Evolutionary conservation across 2,113 vertebrate genomes (phyloP).

Genomic region (Heloderma charlesbogerti): DNA sequence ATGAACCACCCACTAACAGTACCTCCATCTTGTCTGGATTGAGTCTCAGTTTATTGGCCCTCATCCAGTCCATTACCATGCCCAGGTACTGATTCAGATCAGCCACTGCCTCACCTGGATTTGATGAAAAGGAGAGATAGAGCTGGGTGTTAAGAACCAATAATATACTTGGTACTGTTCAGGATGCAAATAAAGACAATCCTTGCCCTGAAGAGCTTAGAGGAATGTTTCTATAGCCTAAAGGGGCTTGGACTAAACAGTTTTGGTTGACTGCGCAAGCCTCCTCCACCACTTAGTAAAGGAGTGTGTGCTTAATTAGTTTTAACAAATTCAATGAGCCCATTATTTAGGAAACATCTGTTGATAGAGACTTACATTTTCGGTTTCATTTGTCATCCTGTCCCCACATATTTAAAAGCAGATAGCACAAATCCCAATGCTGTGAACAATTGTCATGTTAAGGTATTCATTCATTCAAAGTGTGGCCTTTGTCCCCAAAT

Average conservation of each 20-base stretch:
- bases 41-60: too few relatives aligned
- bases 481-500: too few relatives aligned
- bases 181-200: constrained; percentile 44
- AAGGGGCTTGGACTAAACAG: constrained; percentile 11
- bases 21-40: too few relatives aligned
- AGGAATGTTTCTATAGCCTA: constrained; percentile 25
- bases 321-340: constrained; percentile 28
- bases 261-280: constrained; percentile 41
- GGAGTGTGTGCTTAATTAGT: constrained; percentile 29
- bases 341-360: constrained; percentile 24
- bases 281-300: constrained; percentile 20
- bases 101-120: too few relatives aligned
- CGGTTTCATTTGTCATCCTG: background rate
- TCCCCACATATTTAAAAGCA: background rate
- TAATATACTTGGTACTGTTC: constrained; percentile 13
- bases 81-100: too few relatives aligned
- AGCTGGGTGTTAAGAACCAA: background rate
- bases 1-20: too few relatives aligned
- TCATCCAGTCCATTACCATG: too few relatives aligned
- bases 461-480: too few relatives aligned
- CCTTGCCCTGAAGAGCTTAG: constrained; percentile 21
- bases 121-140: too few relatives aligned
- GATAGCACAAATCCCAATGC: too few relatives aligned
- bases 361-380: background rate
- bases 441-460: too few relatives aligned